Conservation (phyloP, 1,140 invertebrate species). For the Eueides isabella region DNA sequence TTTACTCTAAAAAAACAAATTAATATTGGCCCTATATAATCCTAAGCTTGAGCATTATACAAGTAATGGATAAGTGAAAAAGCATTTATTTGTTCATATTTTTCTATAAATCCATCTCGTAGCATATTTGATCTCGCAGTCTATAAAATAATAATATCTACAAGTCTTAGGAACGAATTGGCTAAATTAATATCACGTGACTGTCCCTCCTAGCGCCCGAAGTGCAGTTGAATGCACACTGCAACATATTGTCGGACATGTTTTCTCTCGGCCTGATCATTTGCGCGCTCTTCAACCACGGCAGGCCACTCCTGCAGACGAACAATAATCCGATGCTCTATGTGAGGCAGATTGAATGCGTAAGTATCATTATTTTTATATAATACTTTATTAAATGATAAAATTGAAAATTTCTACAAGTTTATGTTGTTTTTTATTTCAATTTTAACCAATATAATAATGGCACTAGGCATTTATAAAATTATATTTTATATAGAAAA, state of each 20-base stretch:
- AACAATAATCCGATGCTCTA: conserved; percentile 94
- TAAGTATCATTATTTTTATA: conserved; percentile 82
- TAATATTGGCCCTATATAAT: neutral
- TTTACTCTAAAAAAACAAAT: neutral
- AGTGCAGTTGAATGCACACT: conserved; percentile 91
- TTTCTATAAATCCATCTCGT: neutral
- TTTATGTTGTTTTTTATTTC: neutral
- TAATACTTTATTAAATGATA: neutral
- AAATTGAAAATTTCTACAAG: neutral
- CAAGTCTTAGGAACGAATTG: neutral
- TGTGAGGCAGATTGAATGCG: conserved; percentile 94
- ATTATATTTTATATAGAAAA: neutral
- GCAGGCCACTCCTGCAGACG: conserved; percentile 92
- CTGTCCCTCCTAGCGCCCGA: conserved; percentile 88
- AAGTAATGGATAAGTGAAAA: neutral
- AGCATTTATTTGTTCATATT: neutral
- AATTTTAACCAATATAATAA: neutral
- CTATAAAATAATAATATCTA: neutral
- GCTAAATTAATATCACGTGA: conserved; percentile 1
- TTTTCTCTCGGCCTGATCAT: conserved; percentile 97
- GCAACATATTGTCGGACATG: conserved; percentile 95
- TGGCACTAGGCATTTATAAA: neutral
- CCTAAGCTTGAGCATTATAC: neutral
- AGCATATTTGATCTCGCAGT: neutral
- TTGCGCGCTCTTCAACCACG: conserved; percentile 95